Evolutionary conservation across 1,140 invertebrate genomes (phyloP).

Genomic region (Augochlora pura): DNA sequence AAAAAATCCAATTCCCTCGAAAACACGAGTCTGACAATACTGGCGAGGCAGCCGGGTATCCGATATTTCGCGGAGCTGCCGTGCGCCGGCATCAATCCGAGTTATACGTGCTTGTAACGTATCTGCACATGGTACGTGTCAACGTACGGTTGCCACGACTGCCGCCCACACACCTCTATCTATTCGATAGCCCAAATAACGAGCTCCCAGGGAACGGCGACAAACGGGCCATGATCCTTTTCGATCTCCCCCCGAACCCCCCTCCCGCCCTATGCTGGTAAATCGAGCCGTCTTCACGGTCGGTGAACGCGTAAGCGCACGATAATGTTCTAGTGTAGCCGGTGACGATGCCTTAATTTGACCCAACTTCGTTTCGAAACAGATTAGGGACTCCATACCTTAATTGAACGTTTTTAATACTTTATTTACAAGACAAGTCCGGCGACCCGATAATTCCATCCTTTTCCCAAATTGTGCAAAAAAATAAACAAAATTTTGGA

Average conservation of each 20-base stretch:
- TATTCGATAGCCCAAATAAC: slow-evolving; percentile 64
- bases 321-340: background rate
- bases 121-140: slow-evolving; percentile 36
- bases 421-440: no score
- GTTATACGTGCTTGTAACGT: slow-evolving; percentile 63
- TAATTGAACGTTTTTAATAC: no score
- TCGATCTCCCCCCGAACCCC: slow-evolving; percentile 2
- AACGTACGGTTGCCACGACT: slow-evolving; percentile 8
- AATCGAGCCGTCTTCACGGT: slow-evolving; percentile 37
- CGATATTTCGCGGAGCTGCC: slow-evolving; percentile 55
- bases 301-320: background rate
- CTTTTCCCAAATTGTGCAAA: no score
- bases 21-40: slow-evolving; percentile 66
- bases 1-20: slow-evolving; percentile 68
- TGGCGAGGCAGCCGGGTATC: slow-evolving; percentile 53
- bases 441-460: no score
- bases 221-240: slow-evolving; percentile 51
- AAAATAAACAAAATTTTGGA: no score
- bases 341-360: background rate
- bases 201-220: slow-evolving; percentile 46
- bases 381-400: no score
- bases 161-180: slow-evolving; percentile 17
- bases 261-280: background rate
- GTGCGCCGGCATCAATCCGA: slow-evolving; percentile 57
- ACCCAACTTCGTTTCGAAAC: background rate